These are phyloP conservation scores for Caenorhabditis afra DNA, from an alignment of 2,888 invertebrate genomes.

Conservation along the genomic window DNA sequence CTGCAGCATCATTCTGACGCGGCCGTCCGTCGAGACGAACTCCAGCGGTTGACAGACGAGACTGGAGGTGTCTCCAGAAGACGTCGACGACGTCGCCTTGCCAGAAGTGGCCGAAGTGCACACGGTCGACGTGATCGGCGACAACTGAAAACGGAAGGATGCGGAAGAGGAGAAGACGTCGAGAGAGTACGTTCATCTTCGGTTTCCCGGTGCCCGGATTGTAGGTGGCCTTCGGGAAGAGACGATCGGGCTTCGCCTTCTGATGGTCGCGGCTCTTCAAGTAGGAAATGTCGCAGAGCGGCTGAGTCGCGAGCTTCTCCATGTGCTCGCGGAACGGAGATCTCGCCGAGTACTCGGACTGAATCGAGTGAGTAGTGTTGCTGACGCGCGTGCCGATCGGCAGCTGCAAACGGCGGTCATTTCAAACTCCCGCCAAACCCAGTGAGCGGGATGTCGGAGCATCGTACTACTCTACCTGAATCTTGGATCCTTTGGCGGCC, in stretches of 20 bases:
- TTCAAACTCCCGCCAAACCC: neutral
- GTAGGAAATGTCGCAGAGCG: slow-evolving; percentile 31
- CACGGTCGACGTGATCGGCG: slow-evolving; percentile 2
- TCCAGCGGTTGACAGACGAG: slow-evolving; percentile 23
- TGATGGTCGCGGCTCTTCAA: slow-evolving; percentile 25
- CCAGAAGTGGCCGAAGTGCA: neutral
- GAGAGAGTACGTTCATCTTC: slow-evolving; percentile 9
- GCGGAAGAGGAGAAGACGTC: neutral
- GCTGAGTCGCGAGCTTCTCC: slow-evolving; percentile 26
- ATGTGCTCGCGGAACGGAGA: slow-evolving; percentile 12
- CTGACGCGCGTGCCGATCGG: neutral
- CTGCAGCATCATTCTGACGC: slow-evolving; percentile 27
- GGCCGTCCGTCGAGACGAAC: slow-evolving; percentile 41
- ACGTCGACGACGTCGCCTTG: neutral
- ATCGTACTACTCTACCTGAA: neutral
- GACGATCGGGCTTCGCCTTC: slow-evolving; percentile 27
- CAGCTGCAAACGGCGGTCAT: neutral
- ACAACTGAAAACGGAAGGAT: slow-evolving; percentile 17
- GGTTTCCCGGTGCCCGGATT: slow-evolving; percentile 5
- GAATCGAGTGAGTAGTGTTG: too few relatives aligned
- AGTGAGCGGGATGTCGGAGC: too few relatives aligned
- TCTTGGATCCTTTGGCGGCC: neutral
- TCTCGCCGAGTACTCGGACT: neutral
- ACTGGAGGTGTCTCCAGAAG: neutral
- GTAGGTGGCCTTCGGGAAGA: slow-evolving; percentile 43